Conservation (phyloP, 2,888 invertebrate genomes). For the Aromia moschata region DNA sequence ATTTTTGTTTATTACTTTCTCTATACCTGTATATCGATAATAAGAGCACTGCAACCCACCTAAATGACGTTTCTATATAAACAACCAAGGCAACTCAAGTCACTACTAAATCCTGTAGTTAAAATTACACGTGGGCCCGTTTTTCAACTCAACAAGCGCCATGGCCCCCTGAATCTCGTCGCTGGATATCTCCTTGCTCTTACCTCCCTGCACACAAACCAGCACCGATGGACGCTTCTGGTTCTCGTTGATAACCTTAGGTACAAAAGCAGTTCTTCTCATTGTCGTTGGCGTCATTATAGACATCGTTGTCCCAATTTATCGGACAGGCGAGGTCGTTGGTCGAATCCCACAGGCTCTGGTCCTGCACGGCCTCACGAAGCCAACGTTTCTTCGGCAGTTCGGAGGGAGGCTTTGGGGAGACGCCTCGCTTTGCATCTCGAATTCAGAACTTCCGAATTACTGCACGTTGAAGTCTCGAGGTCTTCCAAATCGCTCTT, state of each 20-base stretch:
- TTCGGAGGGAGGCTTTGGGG: slow-evolving; percentile 44
- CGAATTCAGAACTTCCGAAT: slow-evolving; percentile 46
- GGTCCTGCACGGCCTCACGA: slow-evolving; percentile 63
- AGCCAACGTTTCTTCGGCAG: slow-evolving; percentile 71
- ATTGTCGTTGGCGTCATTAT: slow-evolving; percentile 24
- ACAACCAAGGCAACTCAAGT: slow-evolving; percentile 1
- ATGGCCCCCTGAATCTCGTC: slow-evolving; percentile 69
- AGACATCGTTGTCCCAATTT: slow-evolving; percentile 62
- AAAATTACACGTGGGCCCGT: slow-evolving; percentile 49
- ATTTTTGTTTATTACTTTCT: no score
- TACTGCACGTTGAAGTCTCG: slow-evolving; percentile 45
- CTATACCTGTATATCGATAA: no score
- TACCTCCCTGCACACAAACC: slow-evolving; percentile 63
- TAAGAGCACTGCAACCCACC: background rate
- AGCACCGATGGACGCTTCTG: slow-evolving; percentile 67
- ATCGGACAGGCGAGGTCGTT: slow-evolving; percentile 66
- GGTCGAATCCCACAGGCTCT: slow-evolving; percentile 56
- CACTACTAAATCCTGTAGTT: slow-evolving; percentile 51
- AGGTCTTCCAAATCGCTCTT: slow-evolving; percentile 50
- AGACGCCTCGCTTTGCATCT: slow-evolving; percentile 31
- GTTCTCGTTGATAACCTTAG: slow-evolving; percentile 55
- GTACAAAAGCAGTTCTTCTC: slow-evolving; percentile 20
- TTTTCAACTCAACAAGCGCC: slow-evolving; percentile 70
- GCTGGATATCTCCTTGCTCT: slow-evolving; percentile 55
- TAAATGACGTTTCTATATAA: background rate